Base-by-base conservation (phyloP, 1,140 invertebrate species). In the Tetramorium alpestre region DNA sequence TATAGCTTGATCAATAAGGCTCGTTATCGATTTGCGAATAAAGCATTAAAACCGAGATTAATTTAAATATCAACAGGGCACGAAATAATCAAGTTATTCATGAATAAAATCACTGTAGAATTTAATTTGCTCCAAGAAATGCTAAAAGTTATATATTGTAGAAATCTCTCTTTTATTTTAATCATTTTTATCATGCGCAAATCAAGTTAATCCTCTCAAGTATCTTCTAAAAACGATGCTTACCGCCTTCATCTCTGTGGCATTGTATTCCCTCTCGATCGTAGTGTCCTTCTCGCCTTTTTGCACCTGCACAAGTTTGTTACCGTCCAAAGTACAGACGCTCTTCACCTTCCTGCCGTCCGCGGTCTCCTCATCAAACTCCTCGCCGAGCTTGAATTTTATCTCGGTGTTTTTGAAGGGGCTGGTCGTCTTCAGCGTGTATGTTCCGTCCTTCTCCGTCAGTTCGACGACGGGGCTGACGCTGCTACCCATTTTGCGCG, bases 311-410 rank as follows among this genome's bases (percentile, higher is more conserved):
- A 96, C 96, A 90, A 98, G 93, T 88, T 97, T 97, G 95, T 97
- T 97, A 22, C 97, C 97, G 10, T 97, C 96, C 33, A 96, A 92
- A 16, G 96, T 97, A 87, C 97, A 96, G 76, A 96, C 92, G 64
- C 96, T 97, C 95, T 98, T 98, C 22, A 99, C 98, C 93, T 97
- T 97, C 60, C 97, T 96, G 10, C 98, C 98, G 93, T 99, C 98
- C 22, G 97, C 96, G 8, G 98, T 99, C 88, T 97, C 97, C 91
- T 99, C 98, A 11, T 98, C 97, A 93, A 99, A 98, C 93, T 98
- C 97, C 88, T 97, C 97, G 33, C 97, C 97, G 5, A 98, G 96
- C 94, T 97, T 98, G 95, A 99, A 99, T 87, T 96, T 97, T 62
- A 98, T 96, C 80, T 97, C 96, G 0, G 97, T 96, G 89, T 96